Evolutionary conservation across 2,797 vertebrate genomes (phyloP).

Genomic region (Helostoma temminkii): DNA sequence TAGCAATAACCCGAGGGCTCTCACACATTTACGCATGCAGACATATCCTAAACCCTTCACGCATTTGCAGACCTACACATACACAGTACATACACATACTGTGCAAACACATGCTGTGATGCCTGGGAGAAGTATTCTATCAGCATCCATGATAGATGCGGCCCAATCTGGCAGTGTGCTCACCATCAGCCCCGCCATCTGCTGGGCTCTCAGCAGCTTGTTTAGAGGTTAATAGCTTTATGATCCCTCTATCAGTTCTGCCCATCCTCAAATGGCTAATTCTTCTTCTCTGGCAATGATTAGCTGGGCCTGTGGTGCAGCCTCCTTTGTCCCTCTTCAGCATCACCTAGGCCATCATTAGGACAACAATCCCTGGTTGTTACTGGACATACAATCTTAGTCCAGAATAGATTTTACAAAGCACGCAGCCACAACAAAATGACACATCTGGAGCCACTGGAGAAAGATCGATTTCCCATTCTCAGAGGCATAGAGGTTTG

Average conservation of each 20-base stretch:
- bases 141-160: conserved; percentile 58
- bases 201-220: conserved; percentile 81
- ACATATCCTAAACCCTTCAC: conserved; percentile 5
- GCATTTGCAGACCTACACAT: conserved; percentile 35
- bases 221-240: conserved; percentile 84
- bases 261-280: conserved; percentile 81
- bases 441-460: conserved; percentile 71
- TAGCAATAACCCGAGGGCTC: background rate
- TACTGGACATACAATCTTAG: conserved; percentile 73
- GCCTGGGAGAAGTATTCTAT: conserved; percentile 47
- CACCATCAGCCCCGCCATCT: conserved; percentile 79
- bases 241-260: conserved; percentile 80
- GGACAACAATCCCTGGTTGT: conserved; percentile 75
- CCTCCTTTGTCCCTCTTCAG: conserved; percentile 58
- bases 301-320: conserved; percentile 58
- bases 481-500: conserved; percentile 46
- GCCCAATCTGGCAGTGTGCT: conserved; percentile 74
- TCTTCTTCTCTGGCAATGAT: conserved; percentile 78
- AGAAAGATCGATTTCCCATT: conserved; percentile 68
- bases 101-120: conserved; percentile 52
- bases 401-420: conserved; percentile 67
- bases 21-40: conserved; percentile 22
- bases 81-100: conserved; percentile 28
- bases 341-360: conserved; percentile 64
- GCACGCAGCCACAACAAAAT: conserved; percentile 65